phyloP scores from a whole-genome alignment of 2,797 vertebrate species.

The Typhlichthys subterraneus region DNA sequence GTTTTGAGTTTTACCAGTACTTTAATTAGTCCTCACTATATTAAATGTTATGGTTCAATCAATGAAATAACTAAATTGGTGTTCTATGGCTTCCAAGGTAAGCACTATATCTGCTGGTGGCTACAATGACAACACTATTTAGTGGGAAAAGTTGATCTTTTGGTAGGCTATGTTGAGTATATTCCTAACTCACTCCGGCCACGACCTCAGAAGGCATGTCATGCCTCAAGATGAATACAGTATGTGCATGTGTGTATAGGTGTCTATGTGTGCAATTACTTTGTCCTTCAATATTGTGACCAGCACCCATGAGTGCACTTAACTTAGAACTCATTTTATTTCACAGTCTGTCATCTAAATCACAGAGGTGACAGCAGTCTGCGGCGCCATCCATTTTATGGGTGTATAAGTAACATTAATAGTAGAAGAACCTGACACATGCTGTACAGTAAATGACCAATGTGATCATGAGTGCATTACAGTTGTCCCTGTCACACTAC shows the following conservation, averaged over 20 bases:
- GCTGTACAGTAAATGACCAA: not conserved
- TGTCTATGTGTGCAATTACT: conserved; percentile 4
- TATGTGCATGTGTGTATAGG: not conserved
- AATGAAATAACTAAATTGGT: no score
- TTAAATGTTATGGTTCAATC: no score
- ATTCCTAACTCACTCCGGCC: no score
- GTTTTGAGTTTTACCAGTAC: no score
- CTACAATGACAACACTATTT: no score
- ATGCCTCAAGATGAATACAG: not conserved
- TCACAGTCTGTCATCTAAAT: conserved; percentile 21
- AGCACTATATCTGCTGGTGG: no score
- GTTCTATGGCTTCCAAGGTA: no score
- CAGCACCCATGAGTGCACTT: conserved; percentile 18
- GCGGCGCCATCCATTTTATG: not conserved
- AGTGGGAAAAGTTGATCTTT: no score
- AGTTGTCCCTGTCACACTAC: conserved; percentile 6
- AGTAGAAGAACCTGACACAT: not conserved
- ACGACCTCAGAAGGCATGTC: no score
- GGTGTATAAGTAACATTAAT: conserved; percentile 3
- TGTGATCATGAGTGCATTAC: conserved; percentile 8
- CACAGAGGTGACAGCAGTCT: conserved; percentile 7
- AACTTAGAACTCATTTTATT: conserved; percentile 27
- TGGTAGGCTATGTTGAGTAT: no score
- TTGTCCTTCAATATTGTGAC: conserved; percentile 14
- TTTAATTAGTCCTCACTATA: no score